phyloP scores from a whole-genome alignment of 2,888 invertebrate species.

The Smittia aterrima region DNA sequence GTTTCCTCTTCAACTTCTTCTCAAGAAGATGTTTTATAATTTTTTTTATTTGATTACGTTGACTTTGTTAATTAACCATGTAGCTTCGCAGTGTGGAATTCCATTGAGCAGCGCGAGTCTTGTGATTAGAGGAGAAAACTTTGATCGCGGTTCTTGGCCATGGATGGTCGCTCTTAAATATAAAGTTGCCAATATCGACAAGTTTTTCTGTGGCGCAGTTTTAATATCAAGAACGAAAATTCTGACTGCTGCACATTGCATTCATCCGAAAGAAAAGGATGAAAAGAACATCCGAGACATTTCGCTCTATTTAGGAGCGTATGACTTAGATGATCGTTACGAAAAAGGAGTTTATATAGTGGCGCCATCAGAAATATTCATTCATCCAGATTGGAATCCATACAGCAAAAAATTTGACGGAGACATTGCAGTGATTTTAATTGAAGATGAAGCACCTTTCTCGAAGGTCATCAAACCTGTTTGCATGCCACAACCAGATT shows the following conservation, averaged over 20 bases:
- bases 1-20: too few relatives aligned
- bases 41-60: too few relatives aligned
- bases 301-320: not conserved
- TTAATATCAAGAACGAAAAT: not conserved
- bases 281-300: not conserved
- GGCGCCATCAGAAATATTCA: not conserved
- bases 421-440: not conserved
- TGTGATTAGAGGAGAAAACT: not conserved
- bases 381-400: conserved; percentile 4
- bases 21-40: too few relatives aligned
- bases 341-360: not conserved
- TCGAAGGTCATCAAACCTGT: not conserved
- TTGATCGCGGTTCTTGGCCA: not conserved
- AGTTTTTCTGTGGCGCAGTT: not conserved
- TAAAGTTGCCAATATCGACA: not conserved
- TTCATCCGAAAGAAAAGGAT: not conserved
- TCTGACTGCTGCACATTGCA: not conserved
- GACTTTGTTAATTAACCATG: too few relatives aligned
- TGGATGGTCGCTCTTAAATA: not conserved
- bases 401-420: not conserved
- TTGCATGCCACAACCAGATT: not conserved
- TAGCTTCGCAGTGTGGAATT: too few relatives aligned
- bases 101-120: too few relatives aligned
- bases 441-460: not conserved
- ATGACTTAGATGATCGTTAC: not conserved